phyloP scores from a whole-genome alignment of 1,140 invertebrate species.

The Tribolium castaneum region DNA sequence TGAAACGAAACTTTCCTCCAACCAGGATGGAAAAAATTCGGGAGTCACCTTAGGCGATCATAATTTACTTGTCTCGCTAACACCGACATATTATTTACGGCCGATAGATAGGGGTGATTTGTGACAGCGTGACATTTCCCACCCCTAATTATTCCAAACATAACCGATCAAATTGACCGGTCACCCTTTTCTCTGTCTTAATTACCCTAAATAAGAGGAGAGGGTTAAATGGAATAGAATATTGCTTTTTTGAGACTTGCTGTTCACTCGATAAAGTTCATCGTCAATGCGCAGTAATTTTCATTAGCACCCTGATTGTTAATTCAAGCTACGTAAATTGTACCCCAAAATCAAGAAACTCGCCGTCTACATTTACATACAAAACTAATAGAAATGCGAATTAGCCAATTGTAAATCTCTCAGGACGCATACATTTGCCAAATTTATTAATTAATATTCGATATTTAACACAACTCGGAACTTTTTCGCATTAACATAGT shows the following conservation, averaged over 20 bases:
- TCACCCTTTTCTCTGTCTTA: background rate
- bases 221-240: conserved; percentile 34
- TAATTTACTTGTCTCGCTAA: conserved; percentile 43
- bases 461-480: conserved; percentile 32
- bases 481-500: conserved; percentile 27
- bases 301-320: conserved; percentile 49
- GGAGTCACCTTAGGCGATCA: conserved; percentile 37
- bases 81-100: conserved; percentile 32
- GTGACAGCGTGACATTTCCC: conserved; percentile 22
- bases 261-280: conserved; percentile 38
- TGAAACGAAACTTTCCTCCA: conserved; percentile 36
- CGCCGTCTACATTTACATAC: conserved; percentile 53
- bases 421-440: conserved; percentile 42
- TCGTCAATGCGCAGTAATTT: conserved; percentile 44
- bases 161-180: background rate
- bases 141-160: background rate
- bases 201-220: conserved; percentile 17
- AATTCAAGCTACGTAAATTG: conserved; percentile 50
- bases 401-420: conserved; percentile 48
- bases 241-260: conserved; percentile 29
- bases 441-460: conserved; percentile 51
- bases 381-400: conserved; percentile 58
- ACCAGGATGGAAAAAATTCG: conserved; percentile 32
- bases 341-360: conserved; percentile 48
- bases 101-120: conserved; percentile 39